These are phyloP conservation scores for Batillaria attramentaria DNA, from an alignment of 1,140 invertebrate species.

Conservation along the genomic window DNA sequence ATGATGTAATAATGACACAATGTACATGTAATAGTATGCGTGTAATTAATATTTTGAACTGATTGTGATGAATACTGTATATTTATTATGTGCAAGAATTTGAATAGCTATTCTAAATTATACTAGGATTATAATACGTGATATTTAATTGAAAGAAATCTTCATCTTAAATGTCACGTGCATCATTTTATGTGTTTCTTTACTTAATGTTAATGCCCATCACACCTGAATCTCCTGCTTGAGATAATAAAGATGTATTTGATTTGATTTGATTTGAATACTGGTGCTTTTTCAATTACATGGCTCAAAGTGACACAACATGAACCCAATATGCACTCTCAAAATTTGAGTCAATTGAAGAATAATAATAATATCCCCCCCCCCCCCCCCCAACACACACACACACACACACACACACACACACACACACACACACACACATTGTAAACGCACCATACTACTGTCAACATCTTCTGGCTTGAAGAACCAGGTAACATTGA, in stretches of 20 bases:
- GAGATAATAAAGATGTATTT: no score
- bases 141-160: no score
- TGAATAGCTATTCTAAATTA: no score
- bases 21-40: neutral
- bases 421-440: neutral
- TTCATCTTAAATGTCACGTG: no score
- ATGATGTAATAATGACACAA: neutral
- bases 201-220: no score
- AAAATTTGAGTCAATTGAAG: neutral
- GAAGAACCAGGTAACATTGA: conserved; percentile 32
- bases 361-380: neutral
- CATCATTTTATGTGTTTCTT: no score
- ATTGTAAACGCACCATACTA: neutral
- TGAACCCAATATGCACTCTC: neutral
- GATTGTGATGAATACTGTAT: neutral
- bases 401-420: no score
- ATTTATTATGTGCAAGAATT: neutral
- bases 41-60: neutral
- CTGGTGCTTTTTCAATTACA: no score
- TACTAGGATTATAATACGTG: no score
- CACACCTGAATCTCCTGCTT: no score
- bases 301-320: neutral
- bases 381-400: no score
- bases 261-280: no score
- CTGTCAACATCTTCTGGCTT: conserved; percentile 13